Evolutionary conservation across 1,140 invertebrate species (phyloP).

Genomic region (Plectrocnemia conspersa): DNA sequence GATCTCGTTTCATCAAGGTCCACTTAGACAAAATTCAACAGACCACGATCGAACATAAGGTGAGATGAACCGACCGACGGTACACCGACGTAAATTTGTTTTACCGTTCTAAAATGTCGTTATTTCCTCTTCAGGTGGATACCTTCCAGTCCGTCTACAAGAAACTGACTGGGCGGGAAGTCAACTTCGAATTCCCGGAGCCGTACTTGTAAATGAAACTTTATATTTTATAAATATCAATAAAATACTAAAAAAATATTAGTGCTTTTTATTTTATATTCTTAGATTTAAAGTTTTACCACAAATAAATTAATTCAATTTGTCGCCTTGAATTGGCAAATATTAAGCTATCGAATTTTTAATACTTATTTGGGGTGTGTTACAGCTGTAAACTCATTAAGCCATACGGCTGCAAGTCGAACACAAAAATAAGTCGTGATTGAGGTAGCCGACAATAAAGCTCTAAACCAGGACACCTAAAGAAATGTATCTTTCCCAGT

Average conservation of each 20-base stretch:
- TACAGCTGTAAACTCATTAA: no score
- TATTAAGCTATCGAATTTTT: no score
- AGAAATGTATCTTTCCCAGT: no score
- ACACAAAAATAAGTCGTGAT: no score
- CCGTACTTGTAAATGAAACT: conserved; percentile 76
- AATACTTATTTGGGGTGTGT: no score
- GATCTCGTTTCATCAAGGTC: conserved; percentile 94
- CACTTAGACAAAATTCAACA: conserved; percentile 98
- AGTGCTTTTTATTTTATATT: conserved; percentile 8
- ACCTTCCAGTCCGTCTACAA: conserved; percentile 98
- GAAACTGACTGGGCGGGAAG: conserved; percentile 97
- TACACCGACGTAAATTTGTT: not conserved
- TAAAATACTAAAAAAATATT: conserved; percentile 23
- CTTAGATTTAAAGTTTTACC: not conserved
- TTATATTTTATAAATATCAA: conserved; percentile 33
- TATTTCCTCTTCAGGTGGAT: conserved; percentile 74
- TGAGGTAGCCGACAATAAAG: no score
- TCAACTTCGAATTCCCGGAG: conserved; percentile 98
- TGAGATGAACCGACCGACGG: no score
- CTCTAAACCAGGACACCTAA: no score
- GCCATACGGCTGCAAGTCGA: no score
- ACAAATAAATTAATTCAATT: not conserved
- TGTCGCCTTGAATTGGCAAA: conserved; percentile 16
- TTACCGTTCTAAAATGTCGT: no score
- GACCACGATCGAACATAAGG: conserved; percentile 99